A percentile compares a stretch with the other conserved stretches of the same genome.
Conservation (phyloP, 2,113 vertebrate species). For the Dicrurus megarhynchus region DNA sequence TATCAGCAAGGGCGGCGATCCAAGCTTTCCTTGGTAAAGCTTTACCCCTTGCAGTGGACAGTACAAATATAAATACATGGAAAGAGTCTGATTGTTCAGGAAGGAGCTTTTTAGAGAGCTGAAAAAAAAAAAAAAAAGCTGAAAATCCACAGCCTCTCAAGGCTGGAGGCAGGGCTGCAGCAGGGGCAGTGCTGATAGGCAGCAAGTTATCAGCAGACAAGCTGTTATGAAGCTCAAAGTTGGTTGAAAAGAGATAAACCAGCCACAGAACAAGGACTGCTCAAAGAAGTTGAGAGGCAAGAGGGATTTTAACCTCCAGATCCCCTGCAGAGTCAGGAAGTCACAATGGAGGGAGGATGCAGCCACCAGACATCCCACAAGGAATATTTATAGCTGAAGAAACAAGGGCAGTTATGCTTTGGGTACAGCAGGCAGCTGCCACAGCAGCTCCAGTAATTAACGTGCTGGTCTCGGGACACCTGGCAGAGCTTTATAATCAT, state of each 20-base stretch:
- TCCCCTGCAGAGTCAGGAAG: not conserved
- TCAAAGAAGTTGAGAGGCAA: not conserved
- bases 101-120: constrained; percentile 31
- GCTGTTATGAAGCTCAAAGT: not conserved
- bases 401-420: not conserved
- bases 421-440: constrained; percentile 30
- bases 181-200: not conserved
- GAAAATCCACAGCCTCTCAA: not conserved
- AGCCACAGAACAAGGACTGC: not conserved
- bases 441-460: constrained; percentile 10
- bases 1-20: not conserved
- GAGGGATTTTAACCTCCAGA: constrained; percentile 12
- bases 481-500: not conserved
- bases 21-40: constrained; percentile 33
- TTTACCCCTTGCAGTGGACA: constrained; percentile 31
- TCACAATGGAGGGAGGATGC: not conserved
- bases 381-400: constrained; percentile 41
- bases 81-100: not conserved
- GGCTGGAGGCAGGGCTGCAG: not conserved
- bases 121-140: not conserved
- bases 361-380: not conserved
- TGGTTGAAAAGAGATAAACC: not conserved
- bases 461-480: not conserved
- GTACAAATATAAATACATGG: constrained; percentile 48
- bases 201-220: constrained; percentile 6